Conservation (phyloP, 2,888 invertebrate genomes). For the Xestia xanthographa region DNA sequence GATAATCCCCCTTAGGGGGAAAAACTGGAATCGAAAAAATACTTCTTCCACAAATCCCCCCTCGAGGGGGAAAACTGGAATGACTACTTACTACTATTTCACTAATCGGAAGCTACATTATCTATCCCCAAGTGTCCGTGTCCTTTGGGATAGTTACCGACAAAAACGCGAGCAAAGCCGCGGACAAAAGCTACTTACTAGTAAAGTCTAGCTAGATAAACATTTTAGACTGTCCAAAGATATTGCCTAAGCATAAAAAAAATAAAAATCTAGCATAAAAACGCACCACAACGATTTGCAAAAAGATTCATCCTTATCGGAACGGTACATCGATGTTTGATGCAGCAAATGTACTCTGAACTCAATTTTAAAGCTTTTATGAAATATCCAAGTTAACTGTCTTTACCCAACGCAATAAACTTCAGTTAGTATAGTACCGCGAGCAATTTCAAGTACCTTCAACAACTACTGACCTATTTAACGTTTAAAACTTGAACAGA, state of each 20-base stretch:
- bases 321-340: slow-evolving; percentile 3
- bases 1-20: no score
- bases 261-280: background rate
- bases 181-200: background rate
- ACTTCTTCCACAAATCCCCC: no score
- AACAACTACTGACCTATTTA: slow-evolving; percentile 33
- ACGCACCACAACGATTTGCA: background rate
- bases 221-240: background rate
- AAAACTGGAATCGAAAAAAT: no score
- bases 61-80: no score
- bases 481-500: slow-evolving; percentile 9
- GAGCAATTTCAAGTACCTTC: slow-evolving; percentile 15
- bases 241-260: no score
- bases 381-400: slow-evolving; percentile 14
- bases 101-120: no score
- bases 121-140: background rate
- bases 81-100: no score
- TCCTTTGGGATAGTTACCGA: background rate
- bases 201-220: background rate
- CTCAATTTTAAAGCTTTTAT: slow-evolving; percentile 26
- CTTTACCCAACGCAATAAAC: slow-evolving; percentile 26
- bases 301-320: background rate
- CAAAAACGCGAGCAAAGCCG: background rate
- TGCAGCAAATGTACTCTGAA: slow-evolving; percentile 13
- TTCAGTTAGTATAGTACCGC: slow-evolving; percentile 13